Conservation (phyloP, 2,113 vertebrate genomes). For the Cryptotis parvus region DNA sequence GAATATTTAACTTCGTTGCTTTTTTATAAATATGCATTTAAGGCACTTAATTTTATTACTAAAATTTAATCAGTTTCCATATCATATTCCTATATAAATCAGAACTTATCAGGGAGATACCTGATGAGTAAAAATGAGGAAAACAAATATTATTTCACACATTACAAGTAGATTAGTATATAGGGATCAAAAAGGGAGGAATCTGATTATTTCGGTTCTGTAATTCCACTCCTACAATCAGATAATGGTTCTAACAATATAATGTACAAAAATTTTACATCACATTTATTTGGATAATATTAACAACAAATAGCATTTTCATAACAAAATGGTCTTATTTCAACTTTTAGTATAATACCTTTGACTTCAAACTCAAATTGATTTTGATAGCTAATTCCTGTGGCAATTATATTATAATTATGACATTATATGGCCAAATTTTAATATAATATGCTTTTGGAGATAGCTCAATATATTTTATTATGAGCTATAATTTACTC, state of each 20-base stretch:
- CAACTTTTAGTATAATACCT: neutral
- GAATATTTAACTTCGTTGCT: neutral
- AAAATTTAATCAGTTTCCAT: neutral
- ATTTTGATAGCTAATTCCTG: neutral
- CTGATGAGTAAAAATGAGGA: neutral
- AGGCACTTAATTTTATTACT: slow-evolving; percentile 2
- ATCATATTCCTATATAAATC: neutral
- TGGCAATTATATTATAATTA: neutral
- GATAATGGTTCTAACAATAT: neutral
- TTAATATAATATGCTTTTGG: slow-evolving; percentile 3
- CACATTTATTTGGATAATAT: neutral
- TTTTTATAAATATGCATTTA: neutral
- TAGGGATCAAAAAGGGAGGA: neutral
- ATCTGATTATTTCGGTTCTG: neutral
- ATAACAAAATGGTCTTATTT: neutral
- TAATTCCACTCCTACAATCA: neutral
- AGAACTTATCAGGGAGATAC: neutral
- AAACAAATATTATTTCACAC: neutral
- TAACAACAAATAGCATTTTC: neutral
- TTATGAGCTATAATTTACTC: neutral
- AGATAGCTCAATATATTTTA: neutral
- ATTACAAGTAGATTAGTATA: neutral
- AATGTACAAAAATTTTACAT: neutral
- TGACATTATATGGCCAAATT: neutral
- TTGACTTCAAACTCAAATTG: neutral